Conservation (phyloP, 2,113 vertebrate species). For the Laterallus jamaicensis region DNA sequence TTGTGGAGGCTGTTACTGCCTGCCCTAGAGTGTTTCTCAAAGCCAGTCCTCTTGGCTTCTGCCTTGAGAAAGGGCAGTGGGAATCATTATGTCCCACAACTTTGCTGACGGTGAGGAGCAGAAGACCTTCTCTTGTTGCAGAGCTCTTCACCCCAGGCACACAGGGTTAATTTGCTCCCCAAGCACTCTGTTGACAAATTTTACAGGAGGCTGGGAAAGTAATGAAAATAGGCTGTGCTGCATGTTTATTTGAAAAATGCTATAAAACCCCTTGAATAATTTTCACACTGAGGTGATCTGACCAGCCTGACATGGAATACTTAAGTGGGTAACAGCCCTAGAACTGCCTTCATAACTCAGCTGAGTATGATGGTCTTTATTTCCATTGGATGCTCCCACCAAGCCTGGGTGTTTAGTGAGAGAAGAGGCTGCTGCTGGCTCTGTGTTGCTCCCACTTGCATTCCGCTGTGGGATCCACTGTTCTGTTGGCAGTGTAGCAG, state of each 20-base stretch:
- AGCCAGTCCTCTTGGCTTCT: background rate
- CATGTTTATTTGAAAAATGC: slow-evolving; percentile 54
- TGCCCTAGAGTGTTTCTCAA: background rate
- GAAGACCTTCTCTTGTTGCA: background rate
- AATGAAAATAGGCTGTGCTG: slow-evolving; percentile 30
- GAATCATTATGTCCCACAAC: fast-evolving
- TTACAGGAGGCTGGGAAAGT: slow-evolving; percentile 52
- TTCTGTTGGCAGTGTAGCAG: background rate
- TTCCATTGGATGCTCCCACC: background rate
- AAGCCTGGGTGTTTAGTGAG: background rate
- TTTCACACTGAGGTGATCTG: slow-evolving; percentile 46
- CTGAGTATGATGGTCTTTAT: fast-evolving
- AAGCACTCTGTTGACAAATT: slow-evolving; percentile 46
- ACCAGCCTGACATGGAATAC: background rate
- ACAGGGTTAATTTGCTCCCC: slow-evolving; percentile 12
- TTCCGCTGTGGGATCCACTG: background rate
- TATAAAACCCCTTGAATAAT: slow-evolving; percentile 32
- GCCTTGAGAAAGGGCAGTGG: background rate
- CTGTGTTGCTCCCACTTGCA: background rate
- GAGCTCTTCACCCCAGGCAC: background rate
- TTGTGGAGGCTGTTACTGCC: background rate
- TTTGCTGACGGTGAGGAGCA: background rate
- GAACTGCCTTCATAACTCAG: background rate
- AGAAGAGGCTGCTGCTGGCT: background rate
- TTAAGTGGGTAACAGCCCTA: background rate